Conservation (phyloP, 2,797 vertebrate genomes). For the Sternotherus odoratus region DNA sequence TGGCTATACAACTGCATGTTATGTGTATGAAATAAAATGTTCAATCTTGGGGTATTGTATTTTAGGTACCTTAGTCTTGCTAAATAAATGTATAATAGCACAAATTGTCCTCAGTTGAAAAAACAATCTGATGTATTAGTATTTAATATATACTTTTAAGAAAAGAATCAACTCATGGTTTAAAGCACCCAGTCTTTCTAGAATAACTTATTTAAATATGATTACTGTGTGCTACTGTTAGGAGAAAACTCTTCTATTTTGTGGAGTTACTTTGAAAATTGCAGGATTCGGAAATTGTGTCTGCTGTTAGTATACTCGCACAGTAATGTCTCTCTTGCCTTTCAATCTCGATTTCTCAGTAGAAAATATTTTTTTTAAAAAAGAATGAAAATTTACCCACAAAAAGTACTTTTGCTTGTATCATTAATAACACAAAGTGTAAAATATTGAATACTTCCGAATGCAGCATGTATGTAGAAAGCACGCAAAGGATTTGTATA, state of each 20-base stretch:
- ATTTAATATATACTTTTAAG: background rate
- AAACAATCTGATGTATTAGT: background rate
- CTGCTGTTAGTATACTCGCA: background rate
- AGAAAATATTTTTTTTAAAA: background rate
- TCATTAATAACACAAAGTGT: background rate
- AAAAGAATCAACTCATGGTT: background rate
- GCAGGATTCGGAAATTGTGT: background rate
- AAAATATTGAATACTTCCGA: background rate
- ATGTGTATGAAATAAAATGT: constrained; percentile 7
- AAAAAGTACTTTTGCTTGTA: background rate
- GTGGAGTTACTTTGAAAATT: background rate
- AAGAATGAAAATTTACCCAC: background rate
- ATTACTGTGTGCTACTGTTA: background rate
- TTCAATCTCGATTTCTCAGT: background rate
- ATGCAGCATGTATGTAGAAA: background rate
- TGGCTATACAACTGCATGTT: constrained; percentile 30
- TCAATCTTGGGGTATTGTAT: background rate
- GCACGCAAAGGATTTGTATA: background rate
- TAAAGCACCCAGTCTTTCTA: background rate
- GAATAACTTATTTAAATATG: background rate
- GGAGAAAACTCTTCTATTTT: background rate
- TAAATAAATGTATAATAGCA: background rate
- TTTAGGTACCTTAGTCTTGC: background rate
- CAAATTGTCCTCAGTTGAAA: background rate
- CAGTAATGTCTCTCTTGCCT: background rate